Base-by-base conservation (phyloP, 2,113 vertebrate species). In the Pao palembangensis region DNA sequence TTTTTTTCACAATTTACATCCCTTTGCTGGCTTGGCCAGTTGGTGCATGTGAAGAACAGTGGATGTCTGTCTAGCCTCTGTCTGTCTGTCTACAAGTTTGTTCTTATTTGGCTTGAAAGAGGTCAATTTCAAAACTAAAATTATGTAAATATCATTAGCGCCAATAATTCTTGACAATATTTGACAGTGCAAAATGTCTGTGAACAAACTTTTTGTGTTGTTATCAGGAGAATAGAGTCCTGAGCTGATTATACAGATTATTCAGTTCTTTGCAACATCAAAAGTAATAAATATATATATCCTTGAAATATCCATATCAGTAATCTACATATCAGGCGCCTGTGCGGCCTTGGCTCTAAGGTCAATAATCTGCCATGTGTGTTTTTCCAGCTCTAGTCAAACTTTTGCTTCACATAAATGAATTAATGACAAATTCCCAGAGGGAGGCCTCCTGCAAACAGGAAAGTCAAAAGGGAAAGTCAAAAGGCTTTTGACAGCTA, bases 381-480 rank as follows among this genome's bases (percentile, higher is more conserved):
- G 6, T 49, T 51, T n/a, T 65, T 56, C 58, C 15, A 55, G 50
- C 64, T 70, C 3, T 53, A 25, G 50, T 67, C 58, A 38, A 69
- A 64, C 62, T 72, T 67, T 44, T 51, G 18, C 34, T 56, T 19
- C 0, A 16, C 19, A 11, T 23, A 76, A 75, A 71, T 67, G 59
- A 78, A 81, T 80, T 70, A 72, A 83, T 49, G 67, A 82, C 78
- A 70, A 49, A 72, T 28, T 72, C 72, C 52, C 76, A 58, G 51
- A 31, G 58, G 64, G 49, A 38, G 59, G 67, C 56, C 42, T 73
- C 14, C 21, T 43, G 12, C 73, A 70, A 66, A 67, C 48, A 68
- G 58, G 0, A 47, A 68, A 68, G 68, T 31, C 34, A 23, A 47
- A 28, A 21, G 8, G 47, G 3, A 44, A 43, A 8, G 28, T 66